phyloP scores from a whole-genome alignment of 53 echinoderm and acorn worm species.

The Paracentrotus lividus region DNA sequence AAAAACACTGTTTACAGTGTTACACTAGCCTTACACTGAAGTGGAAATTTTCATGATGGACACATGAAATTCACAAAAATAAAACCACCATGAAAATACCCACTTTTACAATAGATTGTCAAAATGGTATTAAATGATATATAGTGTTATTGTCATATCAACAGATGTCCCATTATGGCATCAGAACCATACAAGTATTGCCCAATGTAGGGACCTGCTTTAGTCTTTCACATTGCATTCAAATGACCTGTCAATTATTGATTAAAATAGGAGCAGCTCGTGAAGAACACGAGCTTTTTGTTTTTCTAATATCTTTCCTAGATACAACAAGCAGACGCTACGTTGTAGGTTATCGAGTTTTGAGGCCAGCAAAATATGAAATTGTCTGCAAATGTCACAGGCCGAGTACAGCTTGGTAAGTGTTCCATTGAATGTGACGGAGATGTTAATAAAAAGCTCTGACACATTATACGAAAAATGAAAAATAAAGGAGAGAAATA shows the following conservation, averaged over 20 bases:
- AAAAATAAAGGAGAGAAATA: not conserved
- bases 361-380: constrained; percentile 37
- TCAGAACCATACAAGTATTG: not conserved
- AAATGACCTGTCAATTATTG: constrained; percentile 44
- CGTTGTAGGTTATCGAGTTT: constrained; percentile 15
- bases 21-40: too few species aligned
- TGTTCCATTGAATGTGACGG: constrained; percentile 4
- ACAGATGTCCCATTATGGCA: too few species aligned
- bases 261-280: not conserved
- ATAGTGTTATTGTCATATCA: too few species aligned
- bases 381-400: constrained; percentile 58
- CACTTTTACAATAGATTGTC: too few species aligned
- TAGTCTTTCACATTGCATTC: constrained; percentile 17
- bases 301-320: constrained; percentile 35
- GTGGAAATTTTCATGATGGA: too few species aligned
- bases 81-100: too few species aligned
- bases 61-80: too few species aligned
- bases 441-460: constrained; percentile 13
- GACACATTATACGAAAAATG: not conserved
- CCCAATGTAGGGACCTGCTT: not conserved
- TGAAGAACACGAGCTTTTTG: constrained; percentile 13
- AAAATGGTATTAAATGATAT: too few species aligned
- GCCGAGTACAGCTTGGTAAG: constrained; percentile 2
- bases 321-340: not conserved
- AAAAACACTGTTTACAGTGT: too few species aligned